These are phyloP conservation scores for Apostichopus californicus DNA, from an alignment of 35 echinoderm and acorn worm species.

Conservation along the genomic window DNA sequence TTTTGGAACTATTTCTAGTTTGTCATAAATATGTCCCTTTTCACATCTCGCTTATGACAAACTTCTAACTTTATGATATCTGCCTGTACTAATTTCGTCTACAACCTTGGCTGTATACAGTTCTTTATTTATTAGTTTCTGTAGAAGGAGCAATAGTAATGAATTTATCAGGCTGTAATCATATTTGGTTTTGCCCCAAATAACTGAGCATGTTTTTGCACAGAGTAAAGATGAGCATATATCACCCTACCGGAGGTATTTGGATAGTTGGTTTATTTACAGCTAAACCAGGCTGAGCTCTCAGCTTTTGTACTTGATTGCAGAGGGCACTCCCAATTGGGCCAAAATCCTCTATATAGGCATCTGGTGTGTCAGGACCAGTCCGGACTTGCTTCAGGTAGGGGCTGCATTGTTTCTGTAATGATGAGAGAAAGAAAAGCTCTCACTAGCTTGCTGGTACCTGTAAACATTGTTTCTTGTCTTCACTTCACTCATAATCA, in stretches of 20 bases:
- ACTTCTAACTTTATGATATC: no score
- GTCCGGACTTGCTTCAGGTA: conserved; percentile 72
- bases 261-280: conserved; percentile 57
- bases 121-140: no score
- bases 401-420: conserved; percentile 88
- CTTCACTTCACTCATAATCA: no score
- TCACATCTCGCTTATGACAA: no score
- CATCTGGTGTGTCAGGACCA: conserved; percentile 73
- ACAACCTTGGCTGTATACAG: no score
- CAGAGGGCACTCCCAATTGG: conserved; percentile 77
- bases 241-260: conserved; percentile 28
- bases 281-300: conserved; percentile 72
- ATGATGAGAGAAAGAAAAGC: not conserved
- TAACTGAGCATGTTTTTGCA: not conserved
- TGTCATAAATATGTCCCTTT: no score
- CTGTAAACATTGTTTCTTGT: no score
- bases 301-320: conserved; percentile 83
- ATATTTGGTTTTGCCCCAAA: not conserved
- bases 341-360: conserved; percentile 86
- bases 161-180: no score
- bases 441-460: not conserved
- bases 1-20: no score
- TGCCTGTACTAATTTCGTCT: no score
- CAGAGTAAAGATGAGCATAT: not conserved
- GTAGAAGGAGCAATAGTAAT: no score